These are phyloP conservation scores for Dissostichus mawsoni DNA, from an alignment of 2,113 vertebrate genomes.

Conservation along the genomic window DNA sequence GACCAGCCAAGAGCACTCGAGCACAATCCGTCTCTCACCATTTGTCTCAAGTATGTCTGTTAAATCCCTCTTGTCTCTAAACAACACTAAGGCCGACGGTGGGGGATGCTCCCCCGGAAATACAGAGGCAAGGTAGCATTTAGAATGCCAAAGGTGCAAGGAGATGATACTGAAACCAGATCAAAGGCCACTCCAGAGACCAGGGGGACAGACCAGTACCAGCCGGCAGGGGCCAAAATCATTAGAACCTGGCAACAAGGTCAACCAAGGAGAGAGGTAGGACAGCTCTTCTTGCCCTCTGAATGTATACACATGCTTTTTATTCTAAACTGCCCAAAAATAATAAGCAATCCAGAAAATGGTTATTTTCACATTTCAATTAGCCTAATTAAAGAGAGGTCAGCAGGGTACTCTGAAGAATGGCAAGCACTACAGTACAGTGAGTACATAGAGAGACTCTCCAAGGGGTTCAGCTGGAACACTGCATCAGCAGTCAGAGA, in stretches of 20 bases:
- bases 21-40: conserved; percentile 37
- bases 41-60: conserved; percentile 59
- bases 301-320: conserved; percentile 50
- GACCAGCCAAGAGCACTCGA: conserved; percentile 49
- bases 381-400: conserved; percentile 81
- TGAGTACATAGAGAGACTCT: conserved; percentile 45
- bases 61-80: conserved; percentile 54
- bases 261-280: conserved; percentile 14
- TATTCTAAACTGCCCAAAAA: conserved; percentile 71
- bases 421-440: conserved; percentile 29
- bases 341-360: conserved; percentile 81
- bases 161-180: background rate
- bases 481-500: conserved; percentile 72
- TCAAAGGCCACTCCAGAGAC: background rate
- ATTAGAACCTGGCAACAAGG: conserved; percentile 5
- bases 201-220: background rate
- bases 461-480: conserved; percentile 65
- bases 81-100: conserved; percentile 31
- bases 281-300: background rate
- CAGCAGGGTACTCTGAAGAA: conserved; percentile 59
- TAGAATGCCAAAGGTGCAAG: conserved; percentile 8
- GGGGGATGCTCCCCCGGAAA: conserved; percentile 7
- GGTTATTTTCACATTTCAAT: conserved; percentile 81
- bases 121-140: background rate
- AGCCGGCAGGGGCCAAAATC: background rate